Percentiles rank a stretch among this genome's conserved stretches.
These are phyloP conservation scores for Musca domestica DNA, from an alignment of 1,140 invertebrate genomes.

Conservation along the genomic window DNA sequence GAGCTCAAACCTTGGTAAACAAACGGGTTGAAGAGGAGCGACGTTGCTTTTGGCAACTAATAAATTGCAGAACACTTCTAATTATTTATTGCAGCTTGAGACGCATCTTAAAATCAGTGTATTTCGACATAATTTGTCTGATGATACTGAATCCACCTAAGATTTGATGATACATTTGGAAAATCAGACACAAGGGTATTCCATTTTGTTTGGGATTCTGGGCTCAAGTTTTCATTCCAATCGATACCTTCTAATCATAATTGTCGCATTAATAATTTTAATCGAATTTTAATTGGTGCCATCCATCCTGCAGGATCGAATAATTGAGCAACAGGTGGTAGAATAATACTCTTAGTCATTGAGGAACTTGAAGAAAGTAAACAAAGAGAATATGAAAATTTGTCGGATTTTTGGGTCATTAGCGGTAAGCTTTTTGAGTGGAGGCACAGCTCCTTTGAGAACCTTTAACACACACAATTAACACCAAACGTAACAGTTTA, in stretches of 20 bases:
- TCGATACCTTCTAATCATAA: background rate
- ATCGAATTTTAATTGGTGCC: background rate
- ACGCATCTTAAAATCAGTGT: background rate
- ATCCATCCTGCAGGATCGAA: background rate
- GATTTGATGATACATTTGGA: background rate
- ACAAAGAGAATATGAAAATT: too few species aligned
- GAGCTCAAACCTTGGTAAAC: background rate
- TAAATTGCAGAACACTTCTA: background rate
- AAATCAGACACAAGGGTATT: background rate
- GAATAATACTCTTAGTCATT: background rate
- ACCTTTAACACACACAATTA: background rate
- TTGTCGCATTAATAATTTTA: conserved; percentile 6
- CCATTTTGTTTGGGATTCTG: background rate
- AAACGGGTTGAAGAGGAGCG: background rate
- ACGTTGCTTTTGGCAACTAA: background rate
- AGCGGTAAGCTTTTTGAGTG: background rate
- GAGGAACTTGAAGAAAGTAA: too few species aligned
- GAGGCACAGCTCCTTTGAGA: background rate
- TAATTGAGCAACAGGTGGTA: background rate
- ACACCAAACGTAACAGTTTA: conserved; percentile 4
- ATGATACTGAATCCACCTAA: background rate
- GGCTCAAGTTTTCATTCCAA: conserved; percentile 1
- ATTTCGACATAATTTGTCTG: background rate
- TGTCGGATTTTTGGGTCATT: background rate
- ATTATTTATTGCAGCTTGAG: background rate